Conservation (phyloP, 2,888 invertebrate genomes). For the Lycocerus yunnanus region DNA sequence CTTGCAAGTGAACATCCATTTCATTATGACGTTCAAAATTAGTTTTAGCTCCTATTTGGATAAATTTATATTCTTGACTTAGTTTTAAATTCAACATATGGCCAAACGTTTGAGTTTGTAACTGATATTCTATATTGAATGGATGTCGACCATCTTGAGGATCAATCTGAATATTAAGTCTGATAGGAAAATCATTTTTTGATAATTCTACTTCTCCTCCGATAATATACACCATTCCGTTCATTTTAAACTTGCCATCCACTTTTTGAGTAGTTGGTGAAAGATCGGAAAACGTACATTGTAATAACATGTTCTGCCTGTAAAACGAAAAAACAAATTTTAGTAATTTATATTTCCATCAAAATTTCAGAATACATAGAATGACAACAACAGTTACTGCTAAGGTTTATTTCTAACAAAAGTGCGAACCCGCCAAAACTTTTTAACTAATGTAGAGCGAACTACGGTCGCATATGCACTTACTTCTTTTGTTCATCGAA, state of each 20-base stretch:
- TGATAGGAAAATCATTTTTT: conserved; percentile 52
- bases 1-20: conserved; percentile 55
- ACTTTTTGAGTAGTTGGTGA: conserved; percentile 40
- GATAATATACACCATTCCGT: conserved; percentile 53
- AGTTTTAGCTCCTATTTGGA: conserved; percentile 52
- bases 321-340: conserved; percentile 3
- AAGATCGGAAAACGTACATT: conserved; percentile 39
- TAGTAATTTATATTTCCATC: no score
- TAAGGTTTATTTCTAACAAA: no score
- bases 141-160: conserved; percentile 53
- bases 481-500: no score
- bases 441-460: no score
- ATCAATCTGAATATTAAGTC: conserved; percentile 54
- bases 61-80: conserved; percentile 55
- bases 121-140: conserved; percentile 49
- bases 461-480: no score
- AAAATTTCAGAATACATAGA: no score
- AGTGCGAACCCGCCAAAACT: no score
- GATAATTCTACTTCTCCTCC: conserved; percentile 53
- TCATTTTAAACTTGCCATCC: conserved; percentile 55
- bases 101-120: conserved; percentile 44
- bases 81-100: conserved; percentile 45
- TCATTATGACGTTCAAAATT: conserved; percentile 50
- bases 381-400: not conserved
- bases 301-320: conserved; percentile 50